Evolutionary conservation across 2,797 vertebrate genomes (phyloP), one percentile per base, ranked within the genome.

Genomic region (Pseudochromis fuscus): DNA sequence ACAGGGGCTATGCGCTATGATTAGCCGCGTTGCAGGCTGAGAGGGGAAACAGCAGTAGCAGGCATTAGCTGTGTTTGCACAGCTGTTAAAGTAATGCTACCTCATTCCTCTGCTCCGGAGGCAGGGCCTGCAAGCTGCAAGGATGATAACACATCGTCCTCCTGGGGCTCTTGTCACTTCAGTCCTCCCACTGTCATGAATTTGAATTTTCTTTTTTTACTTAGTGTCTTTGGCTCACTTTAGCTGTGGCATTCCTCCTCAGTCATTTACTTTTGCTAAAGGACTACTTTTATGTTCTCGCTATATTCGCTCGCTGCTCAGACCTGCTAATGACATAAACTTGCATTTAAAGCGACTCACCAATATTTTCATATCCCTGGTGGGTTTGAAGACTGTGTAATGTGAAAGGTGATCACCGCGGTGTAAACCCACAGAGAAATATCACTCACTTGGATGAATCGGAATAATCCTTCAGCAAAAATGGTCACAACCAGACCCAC

Each of bases 41-140:
- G 74, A 76, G 67, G 28, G 3, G 73, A 79, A 58, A 65, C 86
- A 89, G 87, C 87, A 87, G 91, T 83, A 56, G 81, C 60, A 84
- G 85, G 90, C 85, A 90, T 91, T 90, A 91, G 84, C 84, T 75
- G 57, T 90, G 89, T 93, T 91, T 91, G 82, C 87, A 88, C 91
- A 93, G 92, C 88, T 92, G 91, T 87, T 91, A 86, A 91, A 90
- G 90, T 89, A 92, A 91, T 87, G 79, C 88, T 87, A 90, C 85
- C 88, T 90, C 86, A 88, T 84, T 87, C 85, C 79, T 83, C 82
- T 77, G 62, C 86, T 83, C 33, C 2, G 13, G 64, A 70, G 61
- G 72, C 56, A 52, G 15, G 77, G 62, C 78, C 72, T 42, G 66
- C 62, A 77, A 71, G 68, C 76, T 77, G 70, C 45, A 75, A 46